Base-by-base conservation (phyloP, 2,113 vertebrate species). In the Carollia perspicillata region DNA sequence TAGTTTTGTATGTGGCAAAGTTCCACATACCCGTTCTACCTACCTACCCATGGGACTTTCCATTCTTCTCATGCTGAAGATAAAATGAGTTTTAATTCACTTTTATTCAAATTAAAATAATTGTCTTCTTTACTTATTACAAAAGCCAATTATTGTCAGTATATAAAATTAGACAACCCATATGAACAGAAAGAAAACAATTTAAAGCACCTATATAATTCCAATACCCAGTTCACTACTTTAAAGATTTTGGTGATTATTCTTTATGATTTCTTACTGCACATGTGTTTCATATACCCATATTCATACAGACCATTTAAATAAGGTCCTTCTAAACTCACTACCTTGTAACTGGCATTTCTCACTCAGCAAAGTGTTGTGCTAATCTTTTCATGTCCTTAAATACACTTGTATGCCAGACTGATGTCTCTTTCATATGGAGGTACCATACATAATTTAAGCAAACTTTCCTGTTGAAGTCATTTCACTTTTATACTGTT, bases 41-140 rank as follows among this genome's bases (percentile, higher is more conserved):
- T 18, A 10, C 9, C 47, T 23, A 14, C 60, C 47, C 5, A 37
- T 2, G 18, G 10, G 8, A 75, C 60, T 33, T 81, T 53, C 40
- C 37, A 1, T 47, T 87, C 23, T 33, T 74, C 74, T 94, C 77
- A 78, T 0, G 0, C 63, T 79, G 47, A 90, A 63, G 44, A 75
- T 53, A n/a, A 40, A 63, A 74, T 3, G 4, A 3, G 8, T 78
- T 81, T 63, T 49, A 58, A 75, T 68, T 44, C 4, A 40, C 30
- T n/a, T 30, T 40, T 78, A 28, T 42, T 80, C 58, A 80, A 94
- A 80, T 92, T 96, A 90, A 90, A 89, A 47, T 65, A 72, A 72
- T 17, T 22, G 20, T 63, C 83, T 63, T 28, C 17, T 89, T 89
- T 65, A 60, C 74, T 30, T 55, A 8, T 79, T 68, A 65, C 28